These are phyloP conservation scores for Podotricha telesiphe DNA, from an alignment of 2,888 invertebrate genomes.

Conservation along the genomic window DNA sequence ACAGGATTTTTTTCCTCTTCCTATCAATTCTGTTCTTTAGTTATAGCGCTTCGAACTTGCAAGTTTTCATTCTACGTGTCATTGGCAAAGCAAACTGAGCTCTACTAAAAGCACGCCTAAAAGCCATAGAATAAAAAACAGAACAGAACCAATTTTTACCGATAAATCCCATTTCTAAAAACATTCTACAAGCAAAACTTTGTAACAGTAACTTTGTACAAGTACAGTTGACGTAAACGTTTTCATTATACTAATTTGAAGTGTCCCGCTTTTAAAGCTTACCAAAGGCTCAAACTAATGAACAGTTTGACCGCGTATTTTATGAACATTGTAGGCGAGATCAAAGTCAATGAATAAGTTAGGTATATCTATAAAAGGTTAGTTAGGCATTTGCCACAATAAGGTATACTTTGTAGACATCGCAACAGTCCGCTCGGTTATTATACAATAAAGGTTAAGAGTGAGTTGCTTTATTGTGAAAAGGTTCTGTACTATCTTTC, in stretches of 20 bases:
- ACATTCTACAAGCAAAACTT: neutral
- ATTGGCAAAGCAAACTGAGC: no score
- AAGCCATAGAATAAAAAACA: no score
- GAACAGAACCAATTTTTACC: no score
- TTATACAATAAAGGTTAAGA: neutral
- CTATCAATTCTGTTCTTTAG: no score
- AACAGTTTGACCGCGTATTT: constrained; percentile 1
- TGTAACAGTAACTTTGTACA: no score
- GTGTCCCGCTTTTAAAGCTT: neutral
- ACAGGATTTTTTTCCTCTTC: no score
- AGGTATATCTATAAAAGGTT: constrained; percentile 2
- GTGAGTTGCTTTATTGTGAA: neutral
- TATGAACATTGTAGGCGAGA: neutral
- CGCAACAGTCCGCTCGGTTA: neutral
- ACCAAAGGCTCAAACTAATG: neutral
- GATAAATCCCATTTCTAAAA: no score
- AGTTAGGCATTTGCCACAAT: constrained; percentile 3
- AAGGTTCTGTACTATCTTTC: neutral
- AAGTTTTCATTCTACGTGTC: no score
- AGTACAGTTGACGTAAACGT: neutral
- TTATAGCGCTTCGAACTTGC: no score
- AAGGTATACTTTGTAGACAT: neutral
- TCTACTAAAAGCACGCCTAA: no score
- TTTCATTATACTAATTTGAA: constrained; percentile 13
- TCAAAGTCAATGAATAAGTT: neutral